Conservation (phyloP, 2,888 invertebrate genomes). For the Leptothorax acervorum region DNA sequence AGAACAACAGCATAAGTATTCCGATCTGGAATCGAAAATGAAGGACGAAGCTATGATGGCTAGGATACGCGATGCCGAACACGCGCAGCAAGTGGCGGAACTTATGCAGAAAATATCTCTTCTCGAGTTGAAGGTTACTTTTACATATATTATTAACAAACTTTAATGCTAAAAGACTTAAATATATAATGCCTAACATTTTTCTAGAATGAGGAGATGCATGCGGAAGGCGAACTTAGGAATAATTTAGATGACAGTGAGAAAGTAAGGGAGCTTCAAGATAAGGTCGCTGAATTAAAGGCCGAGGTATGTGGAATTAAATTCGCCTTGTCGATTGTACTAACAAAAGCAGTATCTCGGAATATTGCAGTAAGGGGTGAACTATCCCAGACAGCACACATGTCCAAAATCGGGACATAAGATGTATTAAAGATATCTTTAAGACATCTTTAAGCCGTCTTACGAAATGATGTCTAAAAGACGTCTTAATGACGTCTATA, state of each 20-base stretch:
- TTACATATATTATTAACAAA: neutral
- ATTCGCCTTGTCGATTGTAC: neutral
- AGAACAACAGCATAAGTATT: slow-evolving; percentile 93
- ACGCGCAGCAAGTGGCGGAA: slow-evolving; percentile 97
- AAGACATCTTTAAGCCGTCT: no score
- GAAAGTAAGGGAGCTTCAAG: slow-evolving; percentile 95
- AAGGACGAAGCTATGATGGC: slow-evolving; percentile 98
- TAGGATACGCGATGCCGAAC: slow-evolving; percentile 97
- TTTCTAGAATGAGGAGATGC: slow-evolving; percentile 96
- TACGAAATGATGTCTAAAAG: no score
- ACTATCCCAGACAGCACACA: neutral
- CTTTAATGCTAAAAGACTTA: neutral
- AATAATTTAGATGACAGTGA: slow-evolving; percentile 95
- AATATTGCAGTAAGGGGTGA: slow-evolving; percentile 78
- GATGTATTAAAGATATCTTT: no score
- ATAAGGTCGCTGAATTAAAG: slow-evolving; percentile 96
- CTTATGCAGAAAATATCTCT: slow-evolving; percentile 97
- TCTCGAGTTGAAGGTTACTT: slow-evolving; percentile 92
- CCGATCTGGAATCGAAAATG: slow-evolving; percentile 88
- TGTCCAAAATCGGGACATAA: no score
- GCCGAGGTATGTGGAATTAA: slow-evolving; percentile 91
- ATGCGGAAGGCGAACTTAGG: slow-evolving; percentile 96
- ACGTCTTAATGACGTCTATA: no score
- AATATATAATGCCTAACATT: slow-evolving; percentile 30
- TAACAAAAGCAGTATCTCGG: slow-evolving; percentile 60